Evolutionary conservation across 1,140 invertebrate genomes (phyloP).

Genomic region (Yoshiicerus persimilis): DNA sequence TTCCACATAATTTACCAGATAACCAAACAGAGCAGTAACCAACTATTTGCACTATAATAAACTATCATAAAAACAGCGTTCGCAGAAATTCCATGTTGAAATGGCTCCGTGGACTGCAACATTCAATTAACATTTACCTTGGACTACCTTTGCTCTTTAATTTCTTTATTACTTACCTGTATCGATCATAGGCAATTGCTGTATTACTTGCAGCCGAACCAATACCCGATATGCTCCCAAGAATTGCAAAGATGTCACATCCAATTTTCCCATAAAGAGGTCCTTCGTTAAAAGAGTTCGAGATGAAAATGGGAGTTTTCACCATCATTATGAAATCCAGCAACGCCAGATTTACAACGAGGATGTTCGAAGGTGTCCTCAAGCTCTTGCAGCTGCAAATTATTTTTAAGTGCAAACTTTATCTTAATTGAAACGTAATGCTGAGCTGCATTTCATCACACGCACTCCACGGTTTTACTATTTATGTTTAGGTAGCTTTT

Average conservation of each 20-base stretch:
- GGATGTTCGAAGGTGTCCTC: constrained; percentile 84
- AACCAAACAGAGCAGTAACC: background rate
- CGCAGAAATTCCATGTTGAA: background rate
- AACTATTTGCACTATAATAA: background rate
- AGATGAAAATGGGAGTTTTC: constrained; percentile 83
- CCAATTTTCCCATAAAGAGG: constrained; percentile 70
- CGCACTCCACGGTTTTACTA: too few relatives aligned
- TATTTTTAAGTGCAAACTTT: too few relatives aligned
- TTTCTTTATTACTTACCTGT: constrained; percentile 60
- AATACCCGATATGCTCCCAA: constrained; percentile 77
- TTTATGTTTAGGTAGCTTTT: too few relatives aligned
- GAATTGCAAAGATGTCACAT: constrained; percentile 74
- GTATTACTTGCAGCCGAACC: constrained; percentile 78
- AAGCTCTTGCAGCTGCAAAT: constrained; percentile 73
- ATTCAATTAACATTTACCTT: background rate
- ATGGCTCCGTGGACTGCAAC: background rate
- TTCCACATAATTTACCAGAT: background rate
- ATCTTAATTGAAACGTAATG: background rate
- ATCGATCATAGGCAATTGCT: constrained; percentile 73
- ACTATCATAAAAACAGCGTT: background rate
- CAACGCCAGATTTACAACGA: constrained; percentile 82
- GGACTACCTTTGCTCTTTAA: background rate
- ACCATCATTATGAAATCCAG: constrained; percentile 86
- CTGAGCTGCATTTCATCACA: background rate
- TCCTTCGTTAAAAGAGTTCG: constrained; percentile 77